Conservation (phyloP, 2,888 invertebrate species). For the Mythimna loreyi region DNA sequence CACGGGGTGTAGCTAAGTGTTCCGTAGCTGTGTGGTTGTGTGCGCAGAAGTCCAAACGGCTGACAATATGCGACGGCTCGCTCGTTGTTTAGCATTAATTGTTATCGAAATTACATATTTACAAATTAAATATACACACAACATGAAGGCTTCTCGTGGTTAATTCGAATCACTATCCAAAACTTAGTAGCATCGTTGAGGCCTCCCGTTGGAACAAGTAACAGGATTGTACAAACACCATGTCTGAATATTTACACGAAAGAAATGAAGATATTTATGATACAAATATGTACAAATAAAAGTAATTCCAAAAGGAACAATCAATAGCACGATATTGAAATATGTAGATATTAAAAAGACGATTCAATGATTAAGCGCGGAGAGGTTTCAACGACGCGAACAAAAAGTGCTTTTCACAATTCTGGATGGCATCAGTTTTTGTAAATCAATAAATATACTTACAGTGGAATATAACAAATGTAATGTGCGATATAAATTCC, state of each 20-base stretch:
- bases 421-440: slow-evolving; percentile 81
- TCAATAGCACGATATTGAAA: slow-evolving; percentile 60
- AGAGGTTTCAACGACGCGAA: slow-evolving; percentile 77
- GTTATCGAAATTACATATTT: slow-evolving; percentile 87
- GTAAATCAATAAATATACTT: slow-evolving; percentile 70
- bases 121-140: slow-evolving; percentile 86
- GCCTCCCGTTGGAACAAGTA: slow-evolving; percentile 69
- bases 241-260: slow-evolving; percentile 70
- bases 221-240: slow-evolving; percentile 59
- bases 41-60: slow-evolving; percentile 89
- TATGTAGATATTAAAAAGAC: slow-evolving; percentile 44
- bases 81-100: slow-evolving; percentile 86
- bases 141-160: slow-evolving; percentile 83
- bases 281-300: slow-evolving; percentile 86
- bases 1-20: slow-evolving; percentile 64
- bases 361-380: slow-evolving; percentile 53
- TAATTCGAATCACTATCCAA: slow-evolving; percentile 80
- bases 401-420: slow-evolving; percentile 66
- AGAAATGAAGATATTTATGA: slow-evolving; percentile 70
- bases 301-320: slow-evolving; percentile 69
- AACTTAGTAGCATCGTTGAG: slow-evolving; percentile 75
- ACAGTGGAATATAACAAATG: slow-evolving; percentile 75
- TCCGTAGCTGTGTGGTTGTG: slow-evolving; percentile 67
- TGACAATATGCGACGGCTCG: slow-evolving; percentile 82
- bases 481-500: slow-evolving; percentile 80